Evolutionary conservation across 2,113 vertebrate genomes (phyloP), one percentile per base, ranked within the genome.

Genomic region (Percina caprodes): DNA sequence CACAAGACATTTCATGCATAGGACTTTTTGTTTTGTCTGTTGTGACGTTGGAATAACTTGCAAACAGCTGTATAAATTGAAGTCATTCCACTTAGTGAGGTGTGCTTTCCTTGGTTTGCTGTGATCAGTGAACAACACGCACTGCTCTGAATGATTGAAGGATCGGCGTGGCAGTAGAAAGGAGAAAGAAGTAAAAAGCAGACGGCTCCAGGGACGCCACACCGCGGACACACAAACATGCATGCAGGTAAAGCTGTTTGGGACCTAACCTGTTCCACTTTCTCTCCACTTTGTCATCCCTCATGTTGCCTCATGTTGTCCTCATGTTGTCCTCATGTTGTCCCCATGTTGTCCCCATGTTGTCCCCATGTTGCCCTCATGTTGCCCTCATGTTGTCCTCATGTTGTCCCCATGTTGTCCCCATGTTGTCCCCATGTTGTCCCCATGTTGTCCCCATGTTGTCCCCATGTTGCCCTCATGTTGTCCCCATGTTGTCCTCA

Each of bases 1-100:
- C 87, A 94, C 90, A 94, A 94, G 89, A 94, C 90, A 87, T 90
- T 80, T 91, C 94, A 95, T 96, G 95, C 94, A 96, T 94, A 95
- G 93, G 69, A 76, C 84, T 84, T 89, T 84, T 87, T 77, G 69
- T 85, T 92, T 87, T 7, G 24, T 88, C 82, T 74, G 65, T 74
- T 52, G 74, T 87, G 77, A 89, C 59, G 55, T 82, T 82, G 81
- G 79, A 84, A 88, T 90, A 89, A 92, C 84, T 93, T 88, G 92
- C 92, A 91, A 84, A 93, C 77, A 86, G 85, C 86, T 69, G 74
- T 93, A 92, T 82, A 95, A 94, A 85, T 77, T 88, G 87, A 94
- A 92, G 91, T 95, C 82, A 89, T 92, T 93, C 87, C 86, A 90
- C 87, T 92, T 85, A 90, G 86, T 88, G 86, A 90, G 75, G 90